Evolutionary conservation across 2,113 vertebrate species (phyloP).

Genomic region (Cynocephalus volans): DNA sequence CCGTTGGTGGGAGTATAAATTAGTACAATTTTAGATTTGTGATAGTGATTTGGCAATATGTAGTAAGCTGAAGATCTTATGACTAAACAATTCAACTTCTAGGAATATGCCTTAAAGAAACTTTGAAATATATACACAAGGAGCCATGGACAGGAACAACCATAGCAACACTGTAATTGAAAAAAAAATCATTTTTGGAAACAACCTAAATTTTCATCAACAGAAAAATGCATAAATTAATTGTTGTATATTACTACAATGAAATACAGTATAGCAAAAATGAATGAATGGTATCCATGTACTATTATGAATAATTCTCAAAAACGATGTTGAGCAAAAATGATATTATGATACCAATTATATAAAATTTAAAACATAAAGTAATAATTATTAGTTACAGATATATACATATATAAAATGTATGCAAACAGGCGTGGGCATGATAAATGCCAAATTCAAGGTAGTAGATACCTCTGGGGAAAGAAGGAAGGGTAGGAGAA

Average conservation of each 20-base stretch:
- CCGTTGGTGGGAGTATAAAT: background rate
- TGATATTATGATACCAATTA: background rate
- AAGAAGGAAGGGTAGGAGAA: background rate
- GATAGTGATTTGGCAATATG: background rate
- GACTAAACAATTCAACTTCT: background rate
- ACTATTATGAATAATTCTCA: conserved; percentile 18
- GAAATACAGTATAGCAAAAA: background rate
- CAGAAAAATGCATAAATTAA: background rate
- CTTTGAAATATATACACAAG: background rate
- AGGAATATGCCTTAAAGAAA: background rate
- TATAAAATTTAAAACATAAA: conserved; percentile 7
- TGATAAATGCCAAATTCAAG: conserved; percentile 2
- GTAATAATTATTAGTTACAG: background rate
- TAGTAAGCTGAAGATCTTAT: background rate
- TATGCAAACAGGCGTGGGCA: background rate
- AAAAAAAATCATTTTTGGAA: background rate
- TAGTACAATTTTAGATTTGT: background rate
- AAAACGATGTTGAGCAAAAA: background rate
- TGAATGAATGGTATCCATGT: background rate
- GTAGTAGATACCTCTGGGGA: background rate
- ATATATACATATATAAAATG: background rate
- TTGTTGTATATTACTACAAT: background rate
- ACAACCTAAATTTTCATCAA: background rate
- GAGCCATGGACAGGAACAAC: background rate
- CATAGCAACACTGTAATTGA: background rate